Evolutionary conservation across 2,113 vertebrate species (phyloP).

Genomic region (Carollia perspicillata): DNA sequence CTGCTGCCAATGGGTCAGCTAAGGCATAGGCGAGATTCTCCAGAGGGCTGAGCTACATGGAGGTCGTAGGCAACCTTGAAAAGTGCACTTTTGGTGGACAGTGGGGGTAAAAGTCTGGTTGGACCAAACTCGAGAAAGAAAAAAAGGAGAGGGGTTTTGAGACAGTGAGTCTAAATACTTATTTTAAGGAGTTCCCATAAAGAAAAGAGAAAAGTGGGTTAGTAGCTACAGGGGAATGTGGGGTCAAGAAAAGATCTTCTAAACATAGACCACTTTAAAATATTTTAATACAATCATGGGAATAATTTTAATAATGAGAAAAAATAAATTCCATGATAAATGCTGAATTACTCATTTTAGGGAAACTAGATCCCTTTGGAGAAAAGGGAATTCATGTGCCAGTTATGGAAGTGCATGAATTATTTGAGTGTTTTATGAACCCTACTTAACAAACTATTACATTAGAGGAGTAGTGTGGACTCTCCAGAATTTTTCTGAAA

Average conservation of each 20-base stretch:
- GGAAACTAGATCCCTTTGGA: background rate
- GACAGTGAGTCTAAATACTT: background rate
- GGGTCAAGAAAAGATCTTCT: background rate
- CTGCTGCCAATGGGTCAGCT: background rate
- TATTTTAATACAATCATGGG: background rate
- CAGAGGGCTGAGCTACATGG: fast-evolving
- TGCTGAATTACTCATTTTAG: background rate
- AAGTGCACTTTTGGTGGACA: background rate
- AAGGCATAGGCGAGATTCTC: fast-evolving
- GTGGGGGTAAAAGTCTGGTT: background rate
- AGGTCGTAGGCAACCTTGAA: background rate
- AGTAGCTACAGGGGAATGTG: background rate
- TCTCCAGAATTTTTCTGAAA: background rate
- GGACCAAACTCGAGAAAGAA: background rate
- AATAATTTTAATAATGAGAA: constrained; percentile 18
- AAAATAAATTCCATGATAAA: background rate
- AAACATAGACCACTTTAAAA: background rate
- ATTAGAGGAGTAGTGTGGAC: background rate
- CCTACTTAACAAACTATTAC: background rate
- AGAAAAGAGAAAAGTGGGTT: background rate
- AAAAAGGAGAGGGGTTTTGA: background rate
- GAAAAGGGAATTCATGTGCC: background rate
- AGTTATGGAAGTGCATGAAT: background rate
- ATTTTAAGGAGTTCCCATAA: background rate
- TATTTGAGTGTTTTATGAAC: constrained; percentile 5